Evolutionary conservation across 2,113 vertebrate genomes (phyloP), one percentile per base, ranked within the genome.

Genomic region (Neotoma lepida): DNA sequence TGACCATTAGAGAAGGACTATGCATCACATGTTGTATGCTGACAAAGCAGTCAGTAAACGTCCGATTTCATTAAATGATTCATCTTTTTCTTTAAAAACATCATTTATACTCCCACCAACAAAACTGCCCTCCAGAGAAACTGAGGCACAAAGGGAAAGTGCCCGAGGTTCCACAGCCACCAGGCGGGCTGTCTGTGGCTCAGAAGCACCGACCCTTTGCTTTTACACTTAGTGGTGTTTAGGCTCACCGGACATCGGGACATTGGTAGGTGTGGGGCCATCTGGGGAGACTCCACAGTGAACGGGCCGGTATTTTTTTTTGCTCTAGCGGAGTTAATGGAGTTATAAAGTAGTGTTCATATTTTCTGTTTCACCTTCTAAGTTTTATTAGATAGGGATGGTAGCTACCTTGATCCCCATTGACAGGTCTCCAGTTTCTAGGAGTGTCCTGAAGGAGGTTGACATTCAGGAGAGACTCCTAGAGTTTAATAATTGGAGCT

Each of bases 11-110:
- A 33, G 2, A 14, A 41, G 24, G 44, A 20, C 0, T 41, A 13
- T 41, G 2, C 18, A 20, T 51, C 56, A 0, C 1, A 0, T n/a
- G 22, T 89, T 49, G 74, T 64, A 49, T 73, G 49, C 41, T 89
- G 35, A 58, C 18, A 1, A 6, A 44, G 88, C 3, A 4, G 20
- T 68, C 28, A 35, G 0, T 86, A 56, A 78, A 56, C 58, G 18
- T 44, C 51, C 44, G 49, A 54, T 78, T 81, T 74, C 61, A 35
- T 56, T 33, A 26, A 84, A 4, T 90, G 15, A 4, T 58, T 56
- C 41, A 0, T 9, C 82, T 89, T 90, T 91, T 71, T 86, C 84
- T 89, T 76, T 78, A 86, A 94, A 85, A 94, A 76, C 35, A n/a
- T 4, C 49, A 0, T 63, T 33, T 56, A 81, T 9, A 58, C 33